phyloP scores from a whole-genome alignment of 1,140 invertebrate genomes.

The Proctacanthus coquilletti region DNA sequence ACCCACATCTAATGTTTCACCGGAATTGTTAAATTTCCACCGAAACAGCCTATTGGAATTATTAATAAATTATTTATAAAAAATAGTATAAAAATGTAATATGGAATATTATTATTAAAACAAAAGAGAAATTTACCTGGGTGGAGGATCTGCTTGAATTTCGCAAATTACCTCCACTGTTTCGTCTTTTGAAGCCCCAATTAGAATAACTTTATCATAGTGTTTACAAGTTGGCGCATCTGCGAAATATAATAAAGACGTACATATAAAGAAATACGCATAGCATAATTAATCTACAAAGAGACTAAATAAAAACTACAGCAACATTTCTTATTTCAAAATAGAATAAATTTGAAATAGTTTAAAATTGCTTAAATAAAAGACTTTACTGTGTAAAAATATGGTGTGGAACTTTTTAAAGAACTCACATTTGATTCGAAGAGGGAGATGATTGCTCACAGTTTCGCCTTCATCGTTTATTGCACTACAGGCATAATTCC shows the following conservation, averaged over 20 bases:
- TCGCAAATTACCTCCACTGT: constrained; percentile 67
- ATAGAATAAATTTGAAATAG: background rate
- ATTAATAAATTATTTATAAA: background rate
- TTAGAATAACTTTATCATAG: constrained; percentile 54
- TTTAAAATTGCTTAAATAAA: background rate
- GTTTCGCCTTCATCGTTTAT: constrained; percentile 67
- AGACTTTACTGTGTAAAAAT: constrained; percentile 3
- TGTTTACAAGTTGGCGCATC: constrained; percentile 65
- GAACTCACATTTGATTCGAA: constrained; percentile 78
- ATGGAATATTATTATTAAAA: background rate
- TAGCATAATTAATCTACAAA: constrained; percentile 4
- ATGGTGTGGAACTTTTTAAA: too few species aligned
- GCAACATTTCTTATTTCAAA: constrained; percentile 6
- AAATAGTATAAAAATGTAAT: background rate
- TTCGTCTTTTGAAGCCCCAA: constrained; percentile 71
- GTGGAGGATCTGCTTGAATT: constrained; percentile 75
- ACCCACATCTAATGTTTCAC: constrained; percentile 62
- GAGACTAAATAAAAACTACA: constrained; percentile 13
- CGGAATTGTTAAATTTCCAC: constrained; percentile 85
- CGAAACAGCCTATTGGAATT: constrained; percentile 46
- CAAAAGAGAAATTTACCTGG: constrained; percentile 31
- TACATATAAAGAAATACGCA: constrained; percentile 1
- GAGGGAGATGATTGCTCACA: constrained; percentile 54
- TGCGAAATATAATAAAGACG: constrained; percentile 28
- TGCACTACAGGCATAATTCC: constrained; percentile 66